Evolutionary conservation across 2,113 vertebrate species (phyloP).

Genomic region (Silurus glanis): DNA sequence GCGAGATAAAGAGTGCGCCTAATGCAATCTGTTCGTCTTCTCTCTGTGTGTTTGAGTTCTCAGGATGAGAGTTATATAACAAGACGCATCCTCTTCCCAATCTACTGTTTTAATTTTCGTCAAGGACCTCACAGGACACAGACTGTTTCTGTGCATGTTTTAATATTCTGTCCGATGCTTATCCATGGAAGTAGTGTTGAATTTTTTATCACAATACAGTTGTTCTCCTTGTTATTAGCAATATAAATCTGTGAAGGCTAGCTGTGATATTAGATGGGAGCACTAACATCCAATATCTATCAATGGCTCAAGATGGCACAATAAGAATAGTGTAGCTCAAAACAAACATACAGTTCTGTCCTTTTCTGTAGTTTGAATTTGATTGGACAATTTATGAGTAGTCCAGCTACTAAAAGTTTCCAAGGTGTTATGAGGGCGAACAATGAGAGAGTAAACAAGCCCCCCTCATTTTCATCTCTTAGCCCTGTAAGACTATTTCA

Average conservation of each 20-base stretch:
- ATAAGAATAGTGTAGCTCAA: not conserved
- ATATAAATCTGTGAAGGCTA: conserved; percentile 14
- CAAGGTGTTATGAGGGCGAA: not conserved
- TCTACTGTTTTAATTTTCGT: not conserved
- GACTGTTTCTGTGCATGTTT: not conserved
- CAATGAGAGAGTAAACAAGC: not conserved
- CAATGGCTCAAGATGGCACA: not conserved
- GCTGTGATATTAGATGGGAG: not conserved
- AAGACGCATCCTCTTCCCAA: not conserved
- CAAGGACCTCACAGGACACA: not conserved
- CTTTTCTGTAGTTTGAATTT: not conserved
- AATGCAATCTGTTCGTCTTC: conserved; percentile 42
- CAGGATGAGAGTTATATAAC: conserved; percentile 6
- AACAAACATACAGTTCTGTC: not conserved
- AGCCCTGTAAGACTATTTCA: not conserved
- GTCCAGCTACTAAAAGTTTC: not conserved
- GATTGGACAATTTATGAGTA: not conserved
- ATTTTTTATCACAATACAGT: conserved; percentile 10
- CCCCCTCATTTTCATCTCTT: not conserved
- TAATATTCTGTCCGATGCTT: conserved; percentile 3
- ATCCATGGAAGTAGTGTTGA: not conserved
- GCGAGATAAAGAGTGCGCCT: conserved; percentile 9
- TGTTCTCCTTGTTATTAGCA: conserved; percentile 9
- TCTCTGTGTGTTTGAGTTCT: not conserved
- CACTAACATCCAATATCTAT: not conserved